A percentile compares a stretch with the other conserved stretches of the same genome.
Evolutionary conservation across 2,797 vertebrate genomes (phyloP).

Genomic region (Taenioides sp.): DNA sequence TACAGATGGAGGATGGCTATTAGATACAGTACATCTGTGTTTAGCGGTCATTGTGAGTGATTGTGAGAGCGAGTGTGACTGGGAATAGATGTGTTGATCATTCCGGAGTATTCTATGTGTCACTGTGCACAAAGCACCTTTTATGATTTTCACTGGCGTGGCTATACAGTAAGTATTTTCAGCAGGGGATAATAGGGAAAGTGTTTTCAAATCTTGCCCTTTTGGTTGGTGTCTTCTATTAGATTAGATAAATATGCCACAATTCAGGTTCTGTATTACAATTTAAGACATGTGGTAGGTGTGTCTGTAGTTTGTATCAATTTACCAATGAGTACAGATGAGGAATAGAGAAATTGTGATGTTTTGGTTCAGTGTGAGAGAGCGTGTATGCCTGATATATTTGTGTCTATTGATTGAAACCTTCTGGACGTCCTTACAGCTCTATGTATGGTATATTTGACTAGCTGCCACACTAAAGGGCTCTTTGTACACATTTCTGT

Average conservation of each 20-base stretch:
- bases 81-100: conserved; percentile 29
- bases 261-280: conserved; percentile 56
- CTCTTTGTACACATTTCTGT: conserved; percentile 63
- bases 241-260: conserved; percentile 40
- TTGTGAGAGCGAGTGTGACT: conserved; percentile 26
- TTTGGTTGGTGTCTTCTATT: conserved; percentile 51
- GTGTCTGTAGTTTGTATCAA: conserved; percentile 44
- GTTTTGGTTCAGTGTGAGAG: conserved; percentile 45
- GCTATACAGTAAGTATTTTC: conserved; percentile 14
- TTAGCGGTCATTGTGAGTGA: conserved; percentile 39
- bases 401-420: conserved; percentile 56
- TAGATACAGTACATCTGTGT: conserved; percentile 63
- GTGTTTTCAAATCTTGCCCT: conserved; percentile 26
- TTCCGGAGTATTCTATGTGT: conserved; percentile 51
- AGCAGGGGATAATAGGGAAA: conserved; percentile 34
- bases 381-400: conserved; percentile 35
- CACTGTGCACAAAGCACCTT: conserved; percentile 79
- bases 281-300: conserved; percentile 45
- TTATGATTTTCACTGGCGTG: conserved; percentile 58
- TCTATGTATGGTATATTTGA: conserved; percentile 66
- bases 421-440: conserved; percentile 61
- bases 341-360: conserved; percentile 47
- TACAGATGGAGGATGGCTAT: conserved; percentile 58
- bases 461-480: conserved; percentile 68
- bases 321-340: conserved; percentile 40